Percentiles rank a stretch among this genome's conserved stretches.
These are phyloP conservation scores for Brachynemurus nebulosus DNA, from an alignment of 2,888 invertebrate genomes.

Conservation along the genomic window DNA sequence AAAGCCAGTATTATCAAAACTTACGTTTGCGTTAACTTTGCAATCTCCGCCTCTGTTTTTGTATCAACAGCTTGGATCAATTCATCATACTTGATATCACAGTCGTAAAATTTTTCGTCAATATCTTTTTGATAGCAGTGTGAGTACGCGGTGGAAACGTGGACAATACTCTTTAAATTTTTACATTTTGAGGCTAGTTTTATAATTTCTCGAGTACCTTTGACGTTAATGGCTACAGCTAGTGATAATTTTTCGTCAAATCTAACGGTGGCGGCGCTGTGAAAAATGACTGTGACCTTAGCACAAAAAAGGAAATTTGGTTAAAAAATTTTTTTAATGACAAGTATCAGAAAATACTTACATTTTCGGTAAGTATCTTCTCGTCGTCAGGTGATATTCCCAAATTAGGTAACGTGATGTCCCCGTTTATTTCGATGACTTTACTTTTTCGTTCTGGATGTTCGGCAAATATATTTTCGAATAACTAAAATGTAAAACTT, in stretches of 20 bases:
- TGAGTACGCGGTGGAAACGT: constrained; percentile 51
- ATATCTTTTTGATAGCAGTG: constrained; percentile 41
- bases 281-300: constrained; percentile 3
- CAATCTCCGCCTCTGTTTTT: constrained; percentile 30
- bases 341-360: constrained; percentile 4
- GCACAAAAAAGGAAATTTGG: neutral
- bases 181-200: neutral
- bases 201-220: constrained; percentile 6
- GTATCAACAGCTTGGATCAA: constrained; percentile 31
- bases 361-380: constrained; percentile 20
- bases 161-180: constrained; percentile 26
- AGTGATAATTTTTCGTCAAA: constrained; percentile 11
- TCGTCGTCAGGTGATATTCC: constrained; percentile 29
- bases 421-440: constrained; percentile 29
- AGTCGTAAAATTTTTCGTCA: constrained; percentile 39
- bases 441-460: constrained; percentile 28
- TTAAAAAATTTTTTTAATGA: neutral
- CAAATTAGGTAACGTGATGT: constrained; percentile 27
- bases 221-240: constrained; percentile 9
- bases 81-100: constrained; percentile 29
- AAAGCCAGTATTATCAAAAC: constrained; percentile 9
- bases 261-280: constrained; percentile 11
- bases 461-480: constrained; percentile 18
- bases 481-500: constrained; percentile 20
- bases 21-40: constrained; percentile 27